A percentile compares a stretch with the other conserved stretches of the same genome.
phyloP scores from a whole-genome alignment of 2,888 invertebrate species.

The Cephus runcator region DNA sequence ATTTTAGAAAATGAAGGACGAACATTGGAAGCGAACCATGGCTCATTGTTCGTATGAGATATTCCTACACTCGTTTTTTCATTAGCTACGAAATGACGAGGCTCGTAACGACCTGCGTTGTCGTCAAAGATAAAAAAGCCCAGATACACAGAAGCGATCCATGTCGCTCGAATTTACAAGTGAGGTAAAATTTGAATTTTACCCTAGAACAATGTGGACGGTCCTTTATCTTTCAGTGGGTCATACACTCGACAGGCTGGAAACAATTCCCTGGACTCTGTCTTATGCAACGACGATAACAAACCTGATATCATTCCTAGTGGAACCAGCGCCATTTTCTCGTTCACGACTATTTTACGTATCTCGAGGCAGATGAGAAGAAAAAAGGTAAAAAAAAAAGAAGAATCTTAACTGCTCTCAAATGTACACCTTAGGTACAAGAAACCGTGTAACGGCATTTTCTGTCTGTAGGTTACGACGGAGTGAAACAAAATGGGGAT shows the following conservation, averaged over 20 bases:
- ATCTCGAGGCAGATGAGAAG: background rate
- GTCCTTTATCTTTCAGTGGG: background rate
- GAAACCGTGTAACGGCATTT: background rate
- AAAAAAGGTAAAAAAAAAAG: background rate
- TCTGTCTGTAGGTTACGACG: background rate
- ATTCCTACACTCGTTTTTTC: background rate
- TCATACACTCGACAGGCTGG: background rate
- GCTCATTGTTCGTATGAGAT: background rate
- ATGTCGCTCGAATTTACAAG: background rate
- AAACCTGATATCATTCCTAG: background rate
- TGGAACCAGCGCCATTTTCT: background rate
- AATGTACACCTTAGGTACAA: background rate
- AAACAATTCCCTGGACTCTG: background rate
- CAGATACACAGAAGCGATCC: background rate
- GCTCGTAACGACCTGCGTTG: background rate
- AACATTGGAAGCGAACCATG: background rate
- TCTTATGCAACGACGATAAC: background rate
- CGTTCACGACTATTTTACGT: background rate
- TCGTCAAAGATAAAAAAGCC: background rate
- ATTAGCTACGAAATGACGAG: background rate
- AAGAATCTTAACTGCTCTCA: background rate
- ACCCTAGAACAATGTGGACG: background rate
- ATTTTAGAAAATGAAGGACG: background rate
- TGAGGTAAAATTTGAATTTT: background rate
- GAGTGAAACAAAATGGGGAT: background rate